These are phyloP conservation scores for Paramormyrops kingsleyae DNA, from an alignment of 2,113 vertebrate genomes.

Conservation along the genomic window DNA sequence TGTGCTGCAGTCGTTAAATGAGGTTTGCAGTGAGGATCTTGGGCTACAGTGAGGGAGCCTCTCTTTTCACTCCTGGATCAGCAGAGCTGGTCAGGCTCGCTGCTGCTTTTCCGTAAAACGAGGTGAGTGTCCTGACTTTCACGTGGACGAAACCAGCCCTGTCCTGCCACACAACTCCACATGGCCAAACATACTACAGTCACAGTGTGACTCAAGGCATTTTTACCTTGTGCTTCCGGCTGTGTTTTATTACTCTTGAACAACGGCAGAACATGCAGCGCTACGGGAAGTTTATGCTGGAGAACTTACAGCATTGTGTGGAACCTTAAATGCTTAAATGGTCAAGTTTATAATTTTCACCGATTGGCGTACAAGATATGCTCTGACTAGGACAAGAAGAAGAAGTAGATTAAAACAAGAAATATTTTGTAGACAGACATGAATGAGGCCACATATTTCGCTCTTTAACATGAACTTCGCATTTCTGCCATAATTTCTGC, in stretches of 20 bases:
- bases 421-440: not conserved
- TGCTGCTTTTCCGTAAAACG: not conserved
- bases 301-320: not conserved
- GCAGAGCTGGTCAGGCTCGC: not conserved
- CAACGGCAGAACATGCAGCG: not conserved
- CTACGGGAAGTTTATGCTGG: not conserved
- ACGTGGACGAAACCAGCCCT: not conserved
- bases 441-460: not conserved
- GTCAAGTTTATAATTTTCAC: not conserved
- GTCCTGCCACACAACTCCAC: not conserved
- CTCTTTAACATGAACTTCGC: not conserved
- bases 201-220: not conserved
- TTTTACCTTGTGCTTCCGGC: not conserved
- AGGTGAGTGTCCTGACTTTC: not conserved
- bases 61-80: not conserved
- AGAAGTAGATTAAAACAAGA: not conserved
- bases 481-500: not conserved
- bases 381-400: not conserved
- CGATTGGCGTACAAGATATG: not conserved
- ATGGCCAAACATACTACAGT: not conserved
- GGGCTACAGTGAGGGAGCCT: not conserved
- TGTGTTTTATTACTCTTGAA: not conserved
- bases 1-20: conserved; percentile 9
- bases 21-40: conserved; percentile 6
- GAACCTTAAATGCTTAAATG: not conserved